Conservation (phyloP, 2,797 vertebrate genomes). For the Acomys russatus region DNA sequence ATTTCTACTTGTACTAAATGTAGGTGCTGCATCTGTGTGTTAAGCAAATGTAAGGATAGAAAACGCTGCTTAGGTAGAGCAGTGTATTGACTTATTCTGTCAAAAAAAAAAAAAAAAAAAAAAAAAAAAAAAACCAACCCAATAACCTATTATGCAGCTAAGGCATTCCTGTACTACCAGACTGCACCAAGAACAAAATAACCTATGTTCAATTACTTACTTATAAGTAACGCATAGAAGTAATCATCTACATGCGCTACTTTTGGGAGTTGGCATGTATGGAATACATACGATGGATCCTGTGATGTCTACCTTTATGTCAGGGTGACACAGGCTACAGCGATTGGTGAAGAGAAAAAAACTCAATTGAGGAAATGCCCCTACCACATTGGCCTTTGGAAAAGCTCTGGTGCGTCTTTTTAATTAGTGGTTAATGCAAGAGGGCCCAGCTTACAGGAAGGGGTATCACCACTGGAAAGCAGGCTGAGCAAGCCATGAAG, state of each 20-base stretch:
- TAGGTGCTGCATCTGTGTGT: not conserved
- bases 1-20: not conserved
- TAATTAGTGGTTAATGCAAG: not conserved
- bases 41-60: not conserved
- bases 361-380: not conserved
- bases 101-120: constrained; percentile 25
- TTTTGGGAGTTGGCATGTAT: not conserved
- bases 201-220: not conserved
- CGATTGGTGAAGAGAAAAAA: not conserved
- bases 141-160: not conserved
- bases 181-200: constrained; percentile 7
- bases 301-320: not conserved
- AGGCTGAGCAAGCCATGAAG: not conserved
- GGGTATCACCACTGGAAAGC: not conserved
- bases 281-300: not conserved
- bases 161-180: not conserved
- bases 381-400: not conserved
- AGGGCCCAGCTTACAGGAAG: not conserved
- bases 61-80: not conserved
- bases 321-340: not conserved
- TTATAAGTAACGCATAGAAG: not conserved
- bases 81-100: not conserved
- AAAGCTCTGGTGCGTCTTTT: not conserved
- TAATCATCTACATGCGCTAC: not conserved
- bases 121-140: not conserved